Percentiles rank a stretch among this genome's conserved stretches.
These are phyloP conservation scores for Holocentrus rufus DNA, from an alignment of 2,797 vertebrate genomes.

Conservation along the genomic window DNA sequence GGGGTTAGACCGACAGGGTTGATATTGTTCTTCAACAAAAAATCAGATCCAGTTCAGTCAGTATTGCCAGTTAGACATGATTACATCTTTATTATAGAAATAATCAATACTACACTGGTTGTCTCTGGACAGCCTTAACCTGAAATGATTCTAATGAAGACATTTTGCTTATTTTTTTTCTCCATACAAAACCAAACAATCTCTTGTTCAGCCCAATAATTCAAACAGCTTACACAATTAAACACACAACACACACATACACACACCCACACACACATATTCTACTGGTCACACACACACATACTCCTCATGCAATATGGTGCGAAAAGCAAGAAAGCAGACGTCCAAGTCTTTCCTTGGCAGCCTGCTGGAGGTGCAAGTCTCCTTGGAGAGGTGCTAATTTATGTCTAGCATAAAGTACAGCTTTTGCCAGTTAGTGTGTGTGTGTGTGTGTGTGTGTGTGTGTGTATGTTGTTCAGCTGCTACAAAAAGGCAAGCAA, in stretches of 20 bases:
- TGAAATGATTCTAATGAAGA: no score
- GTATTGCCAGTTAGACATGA: no score
- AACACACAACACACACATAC: constrained; percentile 7
- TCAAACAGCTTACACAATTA: constrained; percentile 29
- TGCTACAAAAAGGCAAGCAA: no score
- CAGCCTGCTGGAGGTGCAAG: constrained; percentile 44
- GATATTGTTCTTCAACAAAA: no score
- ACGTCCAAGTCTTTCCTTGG: constrained; percentile 40
- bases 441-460: constrained; percentile 2
- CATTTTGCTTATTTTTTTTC: no score
- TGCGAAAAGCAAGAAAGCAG: constrained; percentile 29
- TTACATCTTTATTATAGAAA: no score
- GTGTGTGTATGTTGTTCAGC: no score
- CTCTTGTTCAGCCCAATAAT: constrained; percentile 26
- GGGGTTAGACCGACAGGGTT: no score
- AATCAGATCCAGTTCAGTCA: no score
- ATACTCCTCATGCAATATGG: constrained; percentile 44
- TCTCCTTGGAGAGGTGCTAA: constrained; percentile 54
- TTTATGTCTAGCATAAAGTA: constrained; percentile 33
- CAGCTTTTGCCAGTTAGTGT: constrained; percentile 33
- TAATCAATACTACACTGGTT: no score
- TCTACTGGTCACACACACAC: constrained; percentile 5
- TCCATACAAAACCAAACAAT: neutral
- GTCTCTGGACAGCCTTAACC: neutral
- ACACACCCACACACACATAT: constrained; percentile 27